These are phyloP conservation scores for Strongylocentrotus purpuratus DNA, from an alignment of 35 echinoderm and acorn worm genomes.

Conservation along the genomic window DNA sequence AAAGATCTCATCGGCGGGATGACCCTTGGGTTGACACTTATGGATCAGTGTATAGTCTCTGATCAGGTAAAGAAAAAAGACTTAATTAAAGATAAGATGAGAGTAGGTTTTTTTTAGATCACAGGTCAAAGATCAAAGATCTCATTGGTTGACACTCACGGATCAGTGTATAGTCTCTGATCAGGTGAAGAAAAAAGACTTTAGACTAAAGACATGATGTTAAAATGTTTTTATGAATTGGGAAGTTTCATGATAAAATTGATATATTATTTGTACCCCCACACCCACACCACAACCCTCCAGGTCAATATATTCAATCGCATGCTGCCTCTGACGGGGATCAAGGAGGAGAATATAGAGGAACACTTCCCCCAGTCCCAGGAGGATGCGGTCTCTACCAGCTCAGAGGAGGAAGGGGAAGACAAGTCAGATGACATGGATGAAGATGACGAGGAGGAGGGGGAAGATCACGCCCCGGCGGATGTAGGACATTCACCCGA, in stretches of 20 bases:
- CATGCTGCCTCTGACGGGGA: not conserved
- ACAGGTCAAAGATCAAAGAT: not conserved
- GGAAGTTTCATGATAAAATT: not conserved
- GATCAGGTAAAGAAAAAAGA: not conserved
- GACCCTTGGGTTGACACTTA: not conserved
- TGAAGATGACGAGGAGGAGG: conserved; percentile 3
- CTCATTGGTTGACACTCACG: not conserved
- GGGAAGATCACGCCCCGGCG: not conserved
- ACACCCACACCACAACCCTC: not conserved
- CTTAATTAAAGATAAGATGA: too few relatives aligned
- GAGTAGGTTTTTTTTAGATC: not conserved
- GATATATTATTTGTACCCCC: not conserved
- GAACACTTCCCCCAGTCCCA: conserved; percentile 15
- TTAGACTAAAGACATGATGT: too few relatives aligned
- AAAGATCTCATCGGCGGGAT: not conserved
- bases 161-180: not conserved
- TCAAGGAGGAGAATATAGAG: conserved; percentile 9
- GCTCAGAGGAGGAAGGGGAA: conserved; percentile 25
- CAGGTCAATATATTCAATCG: conserved; percentile 19
- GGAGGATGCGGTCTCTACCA: not conserved
- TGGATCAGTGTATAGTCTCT: not conserved
- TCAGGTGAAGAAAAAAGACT: not conserved
- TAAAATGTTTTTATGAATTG: not conserved
- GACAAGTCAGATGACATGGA: not conserved
- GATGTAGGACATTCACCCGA: not conserved